Percentiles rank a stretch among this genome's conserved stretches.
phyloP scores from a whole-genome alignment of 2,797 vertebrate species.

The Paratrypauchen microcephalus region DNA sequence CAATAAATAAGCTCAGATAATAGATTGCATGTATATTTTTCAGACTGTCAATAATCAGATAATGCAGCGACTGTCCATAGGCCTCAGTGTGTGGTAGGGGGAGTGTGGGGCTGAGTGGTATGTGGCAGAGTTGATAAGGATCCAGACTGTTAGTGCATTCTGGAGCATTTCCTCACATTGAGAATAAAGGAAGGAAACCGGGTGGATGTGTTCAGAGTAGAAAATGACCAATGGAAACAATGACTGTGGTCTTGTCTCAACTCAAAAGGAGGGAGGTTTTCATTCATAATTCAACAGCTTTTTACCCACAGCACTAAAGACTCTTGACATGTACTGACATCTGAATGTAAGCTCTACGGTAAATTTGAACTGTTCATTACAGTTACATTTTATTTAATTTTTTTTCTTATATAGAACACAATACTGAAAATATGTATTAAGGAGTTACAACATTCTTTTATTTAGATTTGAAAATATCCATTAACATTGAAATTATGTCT shows the following conservation, averaged over 20 bases:
- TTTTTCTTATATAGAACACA: no score
- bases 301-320: conserved; percentile 20
- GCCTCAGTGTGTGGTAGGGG: no score
- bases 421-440: no score
- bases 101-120: neutral
- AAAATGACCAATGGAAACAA: conserved; percentile 54
- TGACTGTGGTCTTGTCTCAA: conserved; percentile 30
- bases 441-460: no score
- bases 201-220: conserved; percentile 61
- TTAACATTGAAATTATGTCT: no score
- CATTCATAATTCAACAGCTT: conserved; percentile 48
- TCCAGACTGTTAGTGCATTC: conserved; percentile 28
- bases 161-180: conserved; percentile 77
- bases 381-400: no score
- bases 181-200: conserved; percentile 72
- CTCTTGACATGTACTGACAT: neutral
- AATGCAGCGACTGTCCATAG: no score
- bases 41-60: no score
- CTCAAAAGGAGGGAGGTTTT: conserved; percentile 43
- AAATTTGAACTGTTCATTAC: no score
- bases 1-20: neutral
- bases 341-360: neutral
- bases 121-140: conserved; percentile 57
- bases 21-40: neutral
- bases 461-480: no score